phyloP scores from a whole-genome alignment of 2,797 vertebrate species.

The Chiloscyllium punctatum region DNA sequence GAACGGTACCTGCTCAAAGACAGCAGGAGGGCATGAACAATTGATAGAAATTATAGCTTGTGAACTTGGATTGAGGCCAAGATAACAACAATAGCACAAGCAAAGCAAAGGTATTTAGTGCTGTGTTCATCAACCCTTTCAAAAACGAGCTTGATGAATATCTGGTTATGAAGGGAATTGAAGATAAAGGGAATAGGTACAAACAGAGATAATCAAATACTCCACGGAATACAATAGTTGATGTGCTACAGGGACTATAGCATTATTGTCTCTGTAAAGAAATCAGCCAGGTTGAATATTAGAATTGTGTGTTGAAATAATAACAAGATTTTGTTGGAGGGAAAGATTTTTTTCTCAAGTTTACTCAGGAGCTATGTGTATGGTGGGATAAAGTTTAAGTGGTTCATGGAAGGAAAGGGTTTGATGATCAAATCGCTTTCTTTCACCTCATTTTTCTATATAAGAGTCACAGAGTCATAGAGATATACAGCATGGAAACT shows the following conservation, averaged over 20 bases:
- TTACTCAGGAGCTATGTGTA: too few species aligned
- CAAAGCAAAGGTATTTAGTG: not conserved
- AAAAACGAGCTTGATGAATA: constrained; percentile 19
- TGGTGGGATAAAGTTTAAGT: not conserved
- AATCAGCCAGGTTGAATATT: not conserved
- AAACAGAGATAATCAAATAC: constrained; percentile 23
- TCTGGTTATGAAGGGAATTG: constrained; percentile 30
- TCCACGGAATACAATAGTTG: not conserved
- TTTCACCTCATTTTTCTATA: not conserved
- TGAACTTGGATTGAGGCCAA: not conserved
- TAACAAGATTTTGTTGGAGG: not conserved
- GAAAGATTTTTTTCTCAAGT: too few species aligned
- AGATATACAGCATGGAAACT: too few species aligned
- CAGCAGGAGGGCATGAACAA: not conserved
- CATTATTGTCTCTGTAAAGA: not conserved
- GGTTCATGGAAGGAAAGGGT: not conserved
- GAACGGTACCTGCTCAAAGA: not conserved
- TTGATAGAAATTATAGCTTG: too few species aligned
- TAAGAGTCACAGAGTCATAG: too few species aligned
- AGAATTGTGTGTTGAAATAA: not conserved
- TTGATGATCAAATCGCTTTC: not conserved
- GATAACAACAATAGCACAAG: not conserved
- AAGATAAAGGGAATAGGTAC: constrained; percentile 27
- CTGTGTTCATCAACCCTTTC: not conserved
- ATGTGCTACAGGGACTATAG: not conserved